Percentiles rank a stretch among this genome's conserved stretches.
Evolutionary conservation across 2,113 vertebrate genomes (phyloP).

Genomic region (Austrofundulus limnaeus): DNA sequence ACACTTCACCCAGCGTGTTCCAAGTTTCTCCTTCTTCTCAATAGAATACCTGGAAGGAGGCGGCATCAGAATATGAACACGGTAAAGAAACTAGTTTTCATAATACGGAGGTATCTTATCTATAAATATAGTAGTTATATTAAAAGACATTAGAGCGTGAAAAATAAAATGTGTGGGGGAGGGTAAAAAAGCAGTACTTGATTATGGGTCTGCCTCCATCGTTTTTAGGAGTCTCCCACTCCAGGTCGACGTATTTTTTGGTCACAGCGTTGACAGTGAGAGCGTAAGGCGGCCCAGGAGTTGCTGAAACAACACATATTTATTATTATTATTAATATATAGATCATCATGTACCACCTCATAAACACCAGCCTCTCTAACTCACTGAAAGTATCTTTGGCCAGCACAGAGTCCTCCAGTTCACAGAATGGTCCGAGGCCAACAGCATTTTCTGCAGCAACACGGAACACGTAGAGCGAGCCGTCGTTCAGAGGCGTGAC

Average conservation of each 20-base stretch:
- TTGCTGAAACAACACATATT: slow-evolving; percentile 77
- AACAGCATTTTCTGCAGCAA: slow-evolving; percentile 93
- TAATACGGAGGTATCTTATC: neutral
- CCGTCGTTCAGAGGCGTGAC: slow-evolving; percentile 93
- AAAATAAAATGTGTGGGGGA: neutral
- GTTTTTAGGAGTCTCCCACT: slow-evolving; percentile 96
- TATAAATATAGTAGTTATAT: neutral
- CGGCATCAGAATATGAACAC: neutral
- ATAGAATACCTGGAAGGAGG: slow-evolving; percentile 83
- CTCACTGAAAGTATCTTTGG: slow-evolving; percentile 97
- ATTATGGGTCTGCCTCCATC: slow-evolving; percentile 95
- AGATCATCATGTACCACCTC: no score
- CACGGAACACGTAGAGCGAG: slow-evolving; percentile 93
- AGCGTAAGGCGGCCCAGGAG: slow-evolving; percentile 93
- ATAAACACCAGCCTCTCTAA: neutral
- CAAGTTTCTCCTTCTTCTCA: slow-evolving; percentile 98
- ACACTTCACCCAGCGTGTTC: slow-evolving; percentile 96
- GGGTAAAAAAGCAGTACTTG: slow-evolving; percentile 73
- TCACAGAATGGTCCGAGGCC: slow-evolving; percentile 95
- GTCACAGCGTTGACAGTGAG: slow-evolving; percentile 86
- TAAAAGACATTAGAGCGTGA: neutral
- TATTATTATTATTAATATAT: neutral
- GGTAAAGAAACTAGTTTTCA: neutral
- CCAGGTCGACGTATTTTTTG: slow-evolving; percentile 93
- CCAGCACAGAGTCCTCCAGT: slow-evolving; percentile 91